phyloP scores from a whole-genome alignment of 2,888 invertebrate genomes.

The Ellobium chinense region DNA sequence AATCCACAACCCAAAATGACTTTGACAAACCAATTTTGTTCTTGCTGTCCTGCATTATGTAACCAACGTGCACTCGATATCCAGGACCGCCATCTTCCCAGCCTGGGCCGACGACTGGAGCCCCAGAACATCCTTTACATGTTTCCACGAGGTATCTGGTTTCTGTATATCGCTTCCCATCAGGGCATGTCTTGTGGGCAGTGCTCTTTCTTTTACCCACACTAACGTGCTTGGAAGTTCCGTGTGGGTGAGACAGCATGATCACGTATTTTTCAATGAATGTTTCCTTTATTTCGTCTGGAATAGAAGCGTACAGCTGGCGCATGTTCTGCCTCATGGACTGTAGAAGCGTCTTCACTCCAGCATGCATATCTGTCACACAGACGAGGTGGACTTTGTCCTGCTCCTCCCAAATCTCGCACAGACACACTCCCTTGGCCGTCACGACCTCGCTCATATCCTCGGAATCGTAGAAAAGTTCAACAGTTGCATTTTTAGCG shows the following conservation, averaged over 20 bases:
- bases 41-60: not conserved
- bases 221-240: constrained; percentile 8
- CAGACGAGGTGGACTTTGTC: constrained; percentile 22
- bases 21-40: not conserved
- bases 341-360: not conserved
- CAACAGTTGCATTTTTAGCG: not conserved
- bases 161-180: not conserved
- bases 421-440: not conserved
- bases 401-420: constrained; percentile 20
- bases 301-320: not conserved
- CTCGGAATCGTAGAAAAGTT: not conserved
- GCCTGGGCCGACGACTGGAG: constrained; percentile 18
- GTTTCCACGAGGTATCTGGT: constrained; percentile 17
- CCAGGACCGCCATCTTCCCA: constrained; percentile 11
- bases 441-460: not conserved
- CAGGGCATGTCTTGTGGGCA: not conserved
- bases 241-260: constrained; percentile 4
- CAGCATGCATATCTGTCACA: constrained; percentile 1
- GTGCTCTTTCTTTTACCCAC: not conserved
- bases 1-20: constrained; percentile 15
- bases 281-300: not conserved
- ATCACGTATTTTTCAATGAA: constrained; percentile 10
- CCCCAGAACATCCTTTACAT: constrained; percentile 15
- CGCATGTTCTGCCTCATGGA: not conserved
- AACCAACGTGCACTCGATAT: constrained; percentile 14